Base-by-base conservation (phyloP, 2,888 invertebrate genomes). In the Acrobasis suavella region DNA sequence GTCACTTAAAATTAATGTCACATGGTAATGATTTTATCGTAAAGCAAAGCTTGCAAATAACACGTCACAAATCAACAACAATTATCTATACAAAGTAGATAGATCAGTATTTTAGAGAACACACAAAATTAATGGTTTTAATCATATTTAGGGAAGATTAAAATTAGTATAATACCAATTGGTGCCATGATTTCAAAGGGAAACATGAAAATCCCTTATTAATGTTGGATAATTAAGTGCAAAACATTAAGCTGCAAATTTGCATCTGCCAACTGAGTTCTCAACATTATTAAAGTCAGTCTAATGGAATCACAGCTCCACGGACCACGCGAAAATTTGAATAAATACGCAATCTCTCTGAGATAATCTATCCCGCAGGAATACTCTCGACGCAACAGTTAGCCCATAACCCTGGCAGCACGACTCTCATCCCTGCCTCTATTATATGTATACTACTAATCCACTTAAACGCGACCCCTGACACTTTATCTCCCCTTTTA, bases 321-420 rank as follows among this genome's bases (percentile, higher is more conserved):
- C 63, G 55, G 65, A 64, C 63, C 70, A 71, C 69, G 71, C 65
- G 67, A 75, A 70, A 78, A 78, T 80, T 83, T 79, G 67, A 83
- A 81, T 82, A 78, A 85, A 79, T 75, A 72, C 73, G 72, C 78
- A 75, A 80, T 81, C 75, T 78, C 71, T 66, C 68, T 62, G 71
- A 72, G 71, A 73, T 75, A 70, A 73, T 75, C 71, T 72, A 68
- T 58, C 69, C 69, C 67, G 51, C 55, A 73, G 68, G 78, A 72
- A 72, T 70, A 65, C 75, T 78, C 72, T 68, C 72, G 73, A 73
- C 82, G 89, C 89, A 89, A 89, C 89, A 88, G 88, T 84, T 88
- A 79, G 84, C 78, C 80, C 75, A 78, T 85, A 80, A 83, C 78
- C 75, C 72, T 65, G 72, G 69, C 72, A 67, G 67, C 64, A 70